Base-by-base conservation (phyloP, 1,140 invertebrate species). In the Drosophila hydei region DNA sequence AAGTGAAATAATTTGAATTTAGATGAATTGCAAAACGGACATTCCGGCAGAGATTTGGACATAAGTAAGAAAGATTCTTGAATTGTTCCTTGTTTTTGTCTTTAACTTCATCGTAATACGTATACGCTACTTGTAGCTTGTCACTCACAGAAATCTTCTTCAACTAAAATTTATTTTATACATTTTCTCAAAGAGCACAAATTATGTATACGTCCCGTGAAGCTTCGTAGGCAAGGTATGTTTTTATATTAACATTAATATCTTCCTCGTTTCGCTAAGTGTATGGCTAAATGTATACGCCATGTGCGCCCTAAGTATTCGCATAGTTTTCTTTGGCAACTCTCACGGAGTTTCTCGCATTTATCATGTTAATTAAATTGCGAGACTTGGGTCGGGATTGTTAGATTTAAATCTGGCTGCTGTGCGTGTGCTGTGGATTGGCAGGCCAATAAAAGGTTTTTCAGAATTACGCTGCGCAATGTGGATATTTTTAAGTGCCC, bases 381-480 rank as follows among this genome's bases (percentile, higher is more conserved):
- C 60, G 61, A 42, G 38, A 4, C 30, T 51, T 23, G 14, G 30
- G 23, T 6, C 33, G 40, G n/a, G 12, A 12, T 30, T 19, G 8
- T 21, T 48, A 38, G 36, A 38, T 45, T 25, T 6, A 14, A 11
- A 42, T 30, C 47, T 33, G 40, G 4, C 19, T 18, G 52, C 14
- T 47, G 42, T 60, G 45, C 60, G 68, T 30, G 25, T 51, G 42
- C 30, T 40, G 21, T 16, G 33, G 38, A 8, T 18, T 45, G 16
- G 18, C n/a, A 30, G 27, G 27, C 59, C 58, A 52, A 65, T 42
- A 61, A 19, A 60, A 74, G 40, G 11, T 67, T 25, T 36, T 50
- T 6, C n/a, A 67, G 64, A 80, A 80, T 48, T 67, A 42, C 56
- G 68, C 40, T 6, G n/a, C 67, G 40, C 38, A 60, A 33, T 48